phyloP scores from a whole-genome alignment of 2,888 invertebrate species.

The Drosophila atripex region DNA sequence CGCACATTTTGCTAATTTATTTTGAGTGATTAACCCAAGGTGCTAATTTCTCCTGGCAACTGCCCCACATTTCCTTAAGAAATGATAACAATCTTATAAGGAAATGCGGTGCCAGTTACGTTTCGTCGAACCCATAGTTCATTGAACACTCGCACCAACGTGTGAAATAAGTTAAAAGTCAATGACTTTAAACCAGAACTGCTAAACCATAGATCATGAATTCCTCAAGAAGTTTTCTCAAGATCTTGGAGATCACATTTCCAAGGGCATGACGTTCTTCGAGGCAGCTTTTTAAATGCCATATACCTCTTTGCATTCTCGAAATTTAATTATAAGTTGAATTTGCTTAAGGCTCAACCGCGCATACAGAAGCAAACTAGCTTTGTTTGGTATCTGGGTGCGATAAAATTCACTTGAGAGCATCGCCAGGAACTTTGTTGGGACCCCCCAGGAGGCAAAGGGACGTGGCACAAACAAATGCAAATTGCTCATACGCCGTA shows the following conservation, averaged over 20 bases:
- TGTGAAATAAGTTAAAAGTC: conserved; percentile 49
- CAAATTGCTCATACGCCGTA: conserved; percentile 73
- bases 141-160: conserved; percentile 55
- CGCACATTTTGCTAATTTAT: conserved; percentile 64
- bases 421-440: conserved; percentile 58
- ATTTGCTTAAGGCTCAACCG: conserved; percentile 36
- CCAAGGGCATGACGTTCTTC: conserved; percentile 6
- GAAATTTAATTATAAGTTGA: conserved; percentile 41
- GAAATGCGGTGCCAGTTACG: conserved; percentile 54
- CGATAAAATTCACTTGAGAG: conserved; percentile 65
- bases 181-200: conserved; percentile 52
- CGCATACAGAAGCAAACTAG: conserved; percentile 34
- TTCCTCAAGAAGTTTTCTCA: neutral
- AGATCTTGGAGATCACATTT: neutral
- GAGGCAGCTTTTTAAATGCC: conserved; percentile 2
- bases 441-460: conserved; percentile 19
- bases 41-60: conserved; percentile 66
- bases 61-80: conserved; percentile 46
- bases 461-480: conserved; percentile 57
- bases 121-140: conserved; percentile 48
- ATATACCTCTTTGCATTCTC: conserved; percentile 30
- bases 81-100: conserved; percentile 30
- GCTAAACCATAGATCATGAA: conserved; percentile 48
- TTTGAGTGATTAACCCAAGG: conserved; percentile 51
- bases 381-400: conserved; percentile 60